Conservation (phyloP, 2,113 vertebrate genomes). For the Mustela nigripes region DNA sequence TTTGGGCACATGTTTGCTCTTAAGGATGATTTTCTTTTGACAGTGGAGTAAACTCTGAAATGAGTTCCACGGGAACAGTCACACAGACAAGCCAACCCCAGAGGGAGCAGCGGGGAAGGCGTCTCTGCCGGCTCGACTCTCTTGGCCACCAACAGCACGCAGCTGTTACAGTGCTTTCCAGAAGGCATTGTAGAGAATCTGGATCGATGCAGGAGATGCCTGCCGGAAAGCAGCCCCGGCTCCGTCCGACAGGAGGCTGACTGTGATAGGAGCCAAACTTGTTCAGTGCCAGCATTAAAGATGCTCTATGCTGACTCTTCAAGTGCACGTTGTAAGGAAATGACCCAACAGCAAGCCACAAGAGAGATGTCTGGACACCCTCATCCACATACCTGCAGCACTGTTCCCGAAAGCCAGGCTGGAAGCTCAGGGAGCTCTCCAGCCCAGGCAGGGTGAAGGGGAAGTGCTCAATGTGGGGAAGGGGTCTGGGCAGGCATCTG, state of each 20-base stretch:
- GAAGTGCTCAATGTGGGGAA: not conserved
- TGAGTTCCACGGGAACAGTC: not conserved
- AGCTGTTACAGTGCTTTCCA: not conserved
- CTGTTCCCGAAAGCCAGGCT: not conserved
- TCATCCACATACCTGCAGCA: not conserved
- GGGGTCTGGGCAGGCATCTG: not conserved
- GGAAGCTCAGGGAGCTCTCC: not conserved
- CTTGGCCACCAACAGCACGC: not conserved
- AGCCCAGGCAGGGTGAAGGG: not conserved
- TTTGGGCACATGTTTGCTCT: not conserved
- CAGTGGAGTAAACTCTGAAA: not conserved
- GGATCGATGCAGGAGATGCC: not conserved
- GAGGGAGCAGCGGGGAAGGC: not conserved
- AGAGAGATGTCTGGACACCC: not conserved
- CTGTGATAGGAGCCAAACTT: conserved; percentile 50
- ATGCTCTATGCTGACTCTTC: conserved; percentile 49
- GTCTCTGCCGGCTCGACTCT: not conserved
- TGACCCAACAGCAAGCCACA: not conserved
- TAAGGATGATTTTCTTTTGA: conserved; percentile 7
- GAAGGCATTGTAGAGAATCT: not conserved
- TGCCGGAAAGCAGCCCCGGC: conserved; percentile 1
- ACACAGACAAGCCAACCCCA: not conserved
- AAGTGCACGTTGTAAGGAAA: not conserved
- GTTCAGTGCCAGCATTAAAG: not conserved
- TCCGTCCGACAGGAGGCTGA: not conserved